Evolutionary conservation across 2,113 vertebrate genomes (phyloP), one percentile per base, ranked within the genome.

Genomic region (Hipposideros armiger): DNA sequence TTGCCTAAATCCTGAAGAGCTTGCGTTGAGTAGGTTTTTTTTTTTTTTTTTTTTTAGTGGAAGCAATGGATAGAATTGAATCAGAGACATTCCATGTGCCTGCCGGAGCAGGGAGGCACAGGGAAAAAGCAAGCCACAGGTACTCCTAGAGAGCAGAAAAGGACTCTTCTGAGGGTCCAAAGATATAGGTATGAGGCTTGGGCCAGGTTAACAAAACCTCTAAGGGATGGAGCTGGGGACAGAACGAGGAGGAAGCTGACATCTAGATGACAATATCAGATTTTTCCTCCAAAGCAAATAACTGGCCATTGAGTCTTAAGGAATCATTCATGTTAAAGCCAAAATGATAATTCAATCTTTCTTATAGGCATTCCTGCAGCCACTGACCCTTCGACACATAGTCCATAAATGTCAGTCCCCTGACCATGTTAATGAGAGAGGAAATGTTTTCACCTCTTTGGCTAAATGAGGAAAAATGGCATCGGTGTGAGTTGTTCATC

Each of bases 241-340:
- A 72, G 47, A 69, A 40, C 13, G 30, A 87, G 17, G 3, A 3
- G 30, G 54, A 67, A 87, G 13, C 56, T 80, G 52, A 70, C 3
- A 22, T 64, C 36, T 62, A 64, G 74, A 58, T 78, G 16, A 92
- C 11, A 89, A 24, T 30, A 74, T n/a, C 72, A 10, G 13, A 64
- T 42, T 78, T 19, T 42, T 54, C 42, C 47, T 90, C 60, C 36
- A 90, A 94, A 88, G 50, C 45, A 69, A 90, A 64, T 2, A 87
- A 36, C 54, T 62, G 40, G 52, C 17, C 24, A 19, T 42, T 42
- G 9, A 45, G 10, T 54, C 42, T 76, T 64, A 81, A 95, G 82
- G 64, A 92, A 66, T 56, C 80, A 77, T 30, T 69, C 9, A 52
- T 50, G 52, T 87, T 72, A 84, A 95, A 91, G 52, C 36, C 74